Evolutionary conservation across 1,140 invertebrate genomes (phyloP).

Genomic region (Ylistrum balloti): DNA sequence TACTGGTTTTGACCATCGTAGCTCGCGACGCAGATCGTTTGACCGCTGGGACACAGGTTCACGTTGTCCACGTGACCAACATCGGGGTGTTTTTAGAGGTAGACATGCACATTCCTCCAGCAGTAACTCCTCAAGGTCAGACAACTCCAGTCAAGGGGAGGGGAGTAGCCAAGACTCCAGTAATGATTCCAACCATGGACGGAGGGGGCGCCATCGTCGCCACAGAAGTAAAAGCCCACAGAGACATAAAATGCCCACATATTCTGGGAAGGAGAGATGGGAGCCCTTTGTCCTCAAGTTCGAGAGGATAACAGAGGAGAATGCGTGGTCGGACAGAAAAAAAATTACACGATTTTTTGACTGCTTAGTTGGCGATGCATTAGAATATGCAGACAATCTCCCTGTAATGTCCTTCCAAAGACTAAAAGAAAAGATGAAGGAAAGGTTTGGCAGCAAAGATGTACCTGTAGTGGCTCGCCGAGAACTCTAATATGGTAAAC

Average conservation of each 20-base stretch:
- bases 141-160: too few species aligned
- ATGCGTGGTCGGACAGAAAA: background rate
- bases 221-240: background rate
- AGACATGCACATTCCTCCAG: too few species aligned
- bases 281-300: slow-evolving; percentile 24
- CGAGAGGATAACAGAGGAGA: background rate
- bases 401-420: background rate
- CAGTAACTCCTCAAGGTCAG: too few species aligned
- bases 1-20: too few species aligned
- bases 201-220: too few species aligned
- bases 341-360: background rate
- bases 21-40: too few species aligned
- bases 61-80: too few species aligned
- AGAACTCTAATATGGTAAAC: background rate
- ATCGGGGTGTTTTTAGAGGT: too few species aligned
- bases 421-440: background rate
- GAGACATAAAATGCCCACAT: background rate
- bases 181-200: too few species aligned
- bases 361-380: background rate
- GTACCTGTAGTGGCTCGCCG: background rate
- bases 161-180: too few species aligned
- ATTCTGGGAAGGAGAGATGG: background rate
- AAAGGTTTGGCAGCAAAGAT: background rate
- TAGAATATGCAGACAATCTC: background rate
- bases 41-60: too few species aligned